Base-by-base conservation (phyloP, 2,797 vertebrate genomes). In the Clamator glandarius region DNA sequence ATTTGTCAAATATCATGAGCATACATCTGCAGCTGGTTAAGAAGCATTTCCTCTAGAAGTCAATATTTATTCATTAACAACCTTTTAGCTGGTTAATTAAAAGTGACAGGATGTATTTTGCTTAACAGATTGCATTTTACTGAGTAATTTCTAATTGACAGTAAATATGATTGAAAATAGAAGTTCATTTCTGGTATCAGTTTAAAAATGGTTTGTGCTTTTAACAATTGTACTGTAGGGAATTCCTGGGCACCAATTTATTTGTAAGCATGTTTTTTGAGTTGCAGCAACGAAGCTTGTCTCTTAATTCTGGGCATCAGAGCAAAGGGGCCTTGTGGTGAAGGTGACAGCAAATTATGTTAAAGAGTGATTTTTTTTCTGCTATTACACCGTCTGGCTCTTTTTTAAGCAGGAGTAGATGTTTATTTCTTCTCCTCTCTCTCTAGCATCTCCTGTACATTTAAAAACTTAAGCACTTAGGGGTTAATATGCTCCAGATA, bases 11-110 rank as follows among this genome's bases (percentile, higher is more conserved):
- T 95, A 96, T 94, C 92, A 96, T 95, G 94, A 91, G 77, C 93
- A 87, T 67, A 69, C 84, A 96, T 96, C 95, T 90, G 94, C 93
- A 96, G 91, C 93, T 95, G 96, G 94, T 96, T 97, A 97, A 95
- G 94, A 95, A 96, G 92, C 95, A 96, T 96, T 97, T 97, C 96
- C 96, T 97, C 92, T 75, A 95, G 82, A 96, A 97, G 97, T 97
- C 97, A 97, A 97, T 97, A 97, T 97, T 97, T 97, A 97, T 97
- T 97, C 96, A 97, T 97, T 96, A 96, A 96, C 95, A 96, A 95
- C 95, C 96, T 96, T 96, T 97, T 97, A 96, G 89, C 90, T 90
- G 86, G 94, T 94, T 97, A 97, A 97, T 97, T 97, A 95, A 87
- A 97, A 96, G 95, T 96, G 97, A 95, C 95, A 96, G 93, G 94